Conservation (phyloP, 2,888 invertebrate species). For the Nemapogon koenigi region DNA sequence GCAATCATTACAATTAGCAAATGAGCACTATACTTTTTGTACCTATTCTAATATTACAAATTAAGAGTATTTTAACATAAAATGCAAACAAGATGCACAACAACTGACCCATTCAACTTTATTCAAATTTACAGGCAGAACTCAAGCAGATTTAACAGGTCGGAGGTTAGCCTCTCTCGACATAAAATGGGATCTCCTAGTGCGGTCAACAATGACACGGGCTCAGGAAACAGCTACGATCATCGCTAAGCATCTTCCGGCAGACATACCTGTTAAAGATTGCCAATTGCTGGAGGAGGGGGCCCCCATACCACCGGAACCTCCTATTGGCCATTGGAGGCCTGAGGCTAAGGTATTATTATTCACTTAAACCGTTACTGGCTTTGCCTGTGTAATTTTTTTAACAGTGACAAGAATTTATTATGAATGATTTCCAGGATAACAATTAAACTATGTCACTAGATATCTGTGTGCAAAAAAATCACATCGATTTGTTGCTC, state of each 20-base stretch:
- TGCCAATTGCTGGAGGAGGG: conserved; percentile 89
- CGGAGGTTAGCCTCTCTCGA: conserved; percentile 77
- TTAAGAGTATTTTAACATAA: too few species aligned
- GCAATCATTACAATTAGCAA: too few species aligned
- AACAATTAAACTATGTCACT: too few species aligned
- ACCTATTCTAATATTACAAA: too few species aligned
- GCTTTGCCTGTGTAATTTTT: neutral
- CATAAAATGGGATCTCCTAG: conserved; percentile 79
- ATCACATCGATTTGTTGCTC: too few species aligned
- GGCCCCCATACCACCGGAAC: conserved; percentile 93
- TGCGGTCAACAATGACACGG: conserved; percentile 91
- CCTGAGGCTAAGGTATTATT: conserved; percentile 69
- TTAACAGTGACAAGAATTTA: too few species aligned
- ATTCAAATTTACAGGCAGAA: conserved; percentile 64
- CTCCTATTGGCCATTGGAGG: conserved; percentile 86
- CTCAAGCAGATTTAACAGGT: conserved; percentile 89
- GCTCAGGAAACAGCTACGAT: conserved; percentile 91
- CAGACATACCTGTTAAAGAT: conserved; percentile 60
- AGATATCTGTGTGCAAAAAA: too few species aligned
- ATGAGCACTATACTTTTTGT: too few species aligned
- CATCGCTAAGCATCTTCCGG: conserved; percentile 74
- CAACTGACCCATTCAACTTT: too few species aligned
- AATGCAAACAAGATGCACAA: too few species aligned
- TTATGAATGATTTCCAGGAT: too few species aligned
- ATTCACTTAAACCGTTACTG: too few species aligned